A percentile compares a stretch with the other conserved stretches of the same genome.
These are phyloP conservation scores for Pampus argenteus DNA, from an alignment of 2,797 vertebrate species.

Conservation along the genomic window DNA sequence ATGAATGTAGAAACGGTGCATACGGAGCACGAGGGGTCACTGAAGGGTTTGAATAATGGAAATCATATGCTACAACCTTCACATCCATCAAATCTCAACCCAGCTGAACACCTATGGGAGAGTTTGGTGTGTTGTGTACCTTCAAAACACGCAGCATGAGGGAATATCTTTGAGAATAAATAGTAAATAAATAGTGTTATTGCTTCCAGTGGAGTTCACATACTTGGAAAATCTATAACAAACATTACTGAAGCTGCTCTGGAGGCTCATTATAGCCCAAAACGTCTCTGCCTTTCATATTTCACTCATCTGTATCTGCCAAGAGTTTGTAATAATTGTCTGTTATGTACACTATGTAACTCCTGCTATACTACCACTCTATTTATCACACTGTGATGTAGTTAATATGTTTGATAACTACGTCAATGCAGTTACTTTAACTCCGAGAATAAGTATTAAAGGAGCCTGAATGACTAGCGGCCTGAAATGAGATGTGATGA, in stretches of 20 bases:
- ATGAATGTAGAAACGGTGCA: background rate
- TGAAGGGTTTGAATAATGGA: background rate
- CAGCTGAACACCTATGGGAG: background rate
- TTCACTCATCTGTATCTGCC: background rate
- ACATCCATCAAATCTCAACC: background rate
- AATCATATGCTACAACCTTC: background rate
- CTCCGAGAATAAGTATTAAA: conserved; percentile 36
- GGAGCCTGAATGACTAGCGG: conserved; percentile 29
- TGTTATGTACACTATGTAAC: background rate
- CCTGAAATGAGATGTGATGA: conserved; percentile 49
- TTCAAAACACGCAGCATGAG: background rate
- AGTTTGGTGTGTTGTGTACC: background rate
- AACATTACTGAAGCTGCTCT: background rate
- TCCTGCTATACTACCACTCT: background rate
- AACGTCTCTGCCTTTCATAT: background rate
- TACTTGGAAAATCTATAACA: background rate
- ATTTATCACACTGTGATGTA: background rate
- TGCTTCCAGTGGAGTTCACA: background rate
- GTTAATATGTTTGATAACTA: conserved; percentile 44
- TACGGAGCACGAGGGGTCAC: background rate
- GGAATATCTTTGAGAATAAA: background rate
- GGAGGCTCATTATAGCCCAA: background rate
- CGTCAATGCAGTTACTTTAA: conserved; percentile 45
- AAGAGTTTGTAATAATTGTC: background rate
- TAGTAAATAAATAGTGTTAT: background rate